Evolutionary conservation across 2,797 vertebrate genomes (phyloP), one percentile per base, ranked within the genome.

Genomic region (Pseudochromis fuscus): DNA sequence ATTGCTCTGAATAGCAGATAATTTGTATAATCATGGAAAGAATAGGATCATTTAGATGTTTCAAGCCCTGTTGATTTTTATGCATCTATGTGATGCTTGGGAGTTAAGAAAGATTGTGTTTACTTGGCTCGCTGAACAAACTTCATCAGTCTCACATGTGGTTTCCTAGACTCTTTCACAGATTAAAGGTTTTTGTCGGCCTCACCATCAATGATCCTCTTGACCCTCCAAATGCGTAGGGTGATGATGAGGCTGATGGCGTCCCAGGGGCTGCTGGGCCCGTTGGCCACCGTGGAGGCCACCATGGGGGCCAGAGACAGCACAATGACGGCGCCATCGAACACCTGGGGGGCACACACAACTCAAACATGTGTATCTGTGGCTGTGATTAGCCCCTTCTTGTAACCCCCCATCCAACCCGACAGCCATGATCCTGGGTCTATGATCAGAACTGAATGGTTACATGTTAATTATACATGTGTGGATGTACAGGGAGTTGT

Each of bases 211-310:
- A 99, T 96, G 90, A 99, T 97, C 85, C 96, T 95, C 91, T 98
- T 99, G 81, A 98, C 96, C 77, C 98, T 95, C 98, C 98, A 99
- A 81, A 99, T 96, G 30, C 98, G 95, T 38, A 99, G 92, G 7
- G 96, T 96, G 89, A 99, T 98, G 88, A 99, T 97, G 85, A 99
- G 97, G 91, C 98, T 99, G 92, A 99, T 98, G 84, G 97, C 98
- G 3, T 99, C 98, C 98, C 98, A 99, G 0, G 98, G 98, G 88
- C 98, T 99, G 93, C 95, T 96, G 82, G 98, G 97, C 48, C 98
- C 98, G 0, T 99, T 98, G 74, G 97, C 97, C 87, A 98, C 96
- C 0, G 97, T 98, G 38, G 98, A 99, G 23, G 98, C 98, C 94
- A 99, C 97, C 98, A 99, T 99, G 10, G 97, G 97, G 83, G 96